Base-by-base conservation (phyloP, 2,113 vertebrate genomes). In the Eptesicus fuscus region DNA sequence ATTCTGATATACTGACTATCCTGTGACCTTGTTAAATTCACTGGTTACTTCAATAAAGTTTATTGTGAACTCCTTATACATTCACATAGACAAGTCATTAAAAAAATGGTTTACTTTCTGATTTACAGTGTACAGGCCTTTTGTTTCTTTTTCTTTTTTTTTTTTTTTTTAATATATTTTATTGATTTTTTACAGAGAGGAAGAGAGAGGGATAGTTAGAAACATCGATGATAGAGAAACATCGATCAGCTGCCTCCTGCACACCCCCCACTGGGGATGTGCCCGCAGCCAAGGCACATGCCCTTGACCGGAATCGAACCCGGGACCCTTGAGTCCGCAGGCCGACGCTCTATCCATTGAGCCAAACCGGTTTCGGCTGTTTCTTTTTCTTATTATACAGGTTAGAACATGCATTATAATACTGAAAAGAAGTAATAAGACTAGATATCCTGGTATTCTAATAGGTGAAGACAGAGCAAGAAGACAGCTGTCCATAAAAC, bases 81-180 rank as follows among this genome's bases (percentile, higher is more conserved):
- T 77, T 78, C 23, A 51, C 25, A 77, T 10, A n/a, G 20, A 44
- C 18, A 69, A 22, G 63, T 35, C 7, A 83, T 23, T 40, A 69
- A 67, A 82, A 65, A 71, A n/a, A 23, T 18, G 9, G 74, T 18
- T 61, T n/a, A 82, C 25, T 87, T 93, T 10, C 23, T 73, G 12
- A 53, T 53, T 85, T 79, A 37, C 35, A 91, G n/a, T 12, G 13
- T 69, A 61, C 1, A 69, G 1, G 32, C 1, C 12, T 83, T 59
- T 78, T 40, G 11, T 51, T 78, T 91, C 51, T 83, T 89, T 49
- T 91, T 87, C 59, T 84, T 53, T 89, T 49, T 91, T 87, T 89
- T 49, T 91, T 87, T 89, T 49, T 91, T 87, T 47, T 84, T 53
- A 84, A 77, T 78, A 95, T 10, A 85, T 89, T 49, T 91, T 87